A percentile compares a stretch with the other conserved stretches of the same genome.
phyloP scores from a whole-genome alignment of 53 echinoderm and acorn worm species.

The Zoroaster sp. region DNA sequence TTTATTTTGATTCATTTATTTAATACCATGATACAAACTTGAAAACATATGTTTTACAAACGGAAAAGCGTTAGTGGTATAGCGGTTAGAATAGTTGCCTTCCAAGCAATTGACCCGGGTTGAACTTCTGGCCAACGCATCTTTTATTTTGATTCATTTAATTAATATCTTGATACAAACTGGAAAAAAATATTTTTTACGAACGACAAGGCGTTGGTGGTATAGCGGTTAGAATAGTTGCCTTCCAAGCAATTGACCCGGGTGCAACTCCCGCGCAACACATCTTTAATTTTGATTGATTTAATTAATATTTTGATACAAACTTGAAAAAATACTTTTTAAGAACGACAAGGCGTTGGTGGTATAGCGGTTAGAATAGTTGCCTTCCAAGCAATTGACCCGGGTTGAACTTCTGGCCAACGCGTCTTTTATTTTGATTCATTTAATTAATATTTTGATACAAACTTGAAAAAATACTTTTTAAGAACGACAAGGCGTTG shows the following conservation, averaged over 20 bases:
- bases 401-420: neutral
- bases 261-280: conserved; percentile 1
- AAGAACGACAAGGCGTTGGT: neutral
- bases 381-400: neutral
- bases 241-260: conserved; percentile 14
- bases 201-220: neutral
- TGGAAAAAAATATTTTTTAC: neutral
- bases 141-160: too few relatives aligned
- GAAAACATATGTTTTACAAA: neutral
- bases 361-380: neutral
- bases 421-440: neutral
- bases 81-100: conserved; percentile 18
- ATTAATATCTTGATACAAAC: neutral
- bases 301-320: neutral
- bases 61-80: neutral
- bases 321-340: neutral
- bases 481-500: neutral
- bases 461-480: neutral
- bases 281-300: neutral
- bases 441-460: neutral
- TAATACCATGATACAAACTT: neutral
- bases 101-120: conserved; percentile 1
- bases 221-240: conserved; percentile 1
- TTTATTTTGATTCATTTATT: neutral
- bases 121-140: too few relatives aligned